Base-by-base conservation (phyloP, 1,140 invertebrate genomes). In the Platyscapa corneri region DNA sequence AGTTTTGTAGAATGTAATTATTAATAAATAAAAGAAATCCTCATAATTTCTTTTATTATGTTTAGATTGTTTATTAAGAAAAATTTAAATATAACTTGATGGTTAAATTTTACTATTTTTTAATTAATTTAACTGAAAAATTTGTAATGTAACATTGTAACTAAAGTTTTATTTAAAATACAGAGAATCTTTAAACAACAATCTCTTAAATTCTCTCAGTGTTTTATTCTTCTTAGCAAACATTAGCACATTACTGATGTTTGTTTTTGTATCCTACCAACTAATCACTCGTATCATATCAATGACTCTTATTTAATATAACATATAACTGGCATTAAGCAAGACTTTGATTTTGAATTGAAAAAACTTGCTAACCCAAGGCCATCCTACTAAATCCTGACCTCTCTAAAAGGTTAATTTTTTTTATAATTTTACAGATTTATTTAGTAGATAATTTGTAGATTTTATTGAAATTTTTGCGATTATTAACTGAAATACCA, bases 161-260 rank as follows among this genome's bases (percentile, higher is more conserved):
- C 60, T 70, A 84, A 83, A 84, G 42, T 84, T 84, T 84, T 72
- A 60, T 64, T 84, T 84, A 56, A 78, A 78, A 37, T 60, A 6
- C 42, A 39, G 18, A 67, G 20, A 75, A 81, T 75, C 64, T 65
- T 64, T 49, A 42, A 20, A 14, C 75, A 49, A 78, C 20, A 60
- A 53, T 82, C 39, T 80, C 77, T 79, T 67, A 82, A 82, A 86
- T 86, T 86, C 85, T 86, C 85, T 86, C 85, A 86, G 85, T 86
- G 85, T 65, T 77, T 70, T 74, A 46, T 34, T 74, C 20, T 83
- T 84, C 20, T 78, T 49, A 75, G 10, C 32, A 82, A n/a, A 86
- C 46, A 65, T 86, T 82, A n/a, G 60, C 23, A 37, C 64, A 76
- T 23, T 42, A 74, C 74, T 79, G 65, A 79, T 83, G 74, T 79